Base-by-base conservation (phyloP, 2,113 vertebrate genomes). In the Cricetomys ansorgei region DNA sequence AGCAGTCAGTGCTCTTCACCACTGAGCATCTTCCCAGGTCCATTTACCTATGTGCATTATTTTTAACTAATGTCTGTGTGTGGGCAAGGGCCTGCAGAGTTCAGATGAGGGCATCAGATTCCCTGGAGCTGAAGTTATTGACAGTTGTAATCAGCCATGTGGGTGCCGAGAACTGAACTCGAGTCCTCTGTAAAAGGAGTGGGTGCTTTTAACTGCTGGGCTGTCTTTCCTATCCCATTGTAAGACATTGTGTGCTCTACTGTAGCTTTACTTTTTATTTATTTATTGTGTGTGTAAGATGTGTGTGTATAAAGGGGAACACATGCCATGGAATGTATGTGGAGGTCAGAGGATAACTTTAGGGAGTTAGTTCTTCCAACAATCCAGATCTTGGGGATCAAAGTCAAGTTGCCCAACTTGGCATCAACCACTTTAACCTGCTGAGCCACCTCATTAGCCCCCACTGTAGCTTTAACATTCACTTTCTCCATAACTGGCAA, bases 361-460 rank as follows among this genome's bases (percentile, higher is more conserved):
- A 62, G 80, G 57, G 57, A 62, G 12, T 59, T n/a, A 40, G 55
- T 29, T 83, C 55, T 83, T 81, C 79, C 37, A 81, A 37, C 21
- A 0, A 0, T 4, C 5, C 53, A 81, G 31, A 21, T 80, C 37
- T 40, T 3, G n/a, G 73, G 45, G 23, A 0, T 16, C 37, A 40
- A 40, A 59, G 37, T 81, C n/a, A 25, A 25, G 53, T 29, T 81
- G 55, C 16, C 80, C 40, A n/a, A 59, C 25, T 83, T 29, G 2
- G n/a, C n/a, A 83, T 12, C 80, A 62, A 21, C n/a, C 80, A 31
- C 73, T 76, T 43, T 75, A 12, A 29, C n/a, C 55, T 81, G 50
- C 77, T n/a, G 55, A 81, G 37, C 37, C 48, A 37, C 45, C 48
- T 34, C 8, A 8, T 17, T 31, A 37, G 48, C 76, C 80, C 11